Percentiles rank a stretch among this genome's conserved stretches.
Evolutionary conservation across 2,888 invertebrate genomes (phyloP).

Genomic region (Sericinus montela): DNA sequence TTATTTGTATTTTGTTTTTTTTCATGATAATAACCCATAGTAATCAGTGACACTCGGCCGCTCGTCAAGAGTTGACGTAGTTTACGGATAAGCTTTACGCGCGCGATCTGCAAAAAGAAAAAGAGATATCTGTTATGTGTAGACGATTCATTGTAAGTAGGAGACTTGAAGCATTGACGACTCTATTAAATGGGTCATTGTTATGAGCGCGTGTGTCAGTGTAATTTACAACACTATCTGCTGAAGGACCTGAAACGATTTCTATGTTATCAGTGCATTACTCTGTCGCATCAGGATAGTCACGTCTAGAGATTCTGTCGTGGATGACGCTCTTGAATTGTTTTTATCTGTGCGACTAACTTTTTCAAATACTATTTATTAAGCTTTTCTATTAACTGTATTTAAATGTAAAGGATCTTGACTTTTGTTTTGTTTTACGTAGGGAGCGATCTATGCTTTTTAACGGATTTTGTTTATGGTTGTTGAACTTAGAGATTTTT

Average conservation of each 20-base stretch:
- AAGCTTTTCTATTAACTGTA: too few relatives aligned
- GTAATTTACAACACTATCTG: slow-evolving; percentile 10
- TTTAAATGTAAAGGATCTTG: too few relatives aligned
- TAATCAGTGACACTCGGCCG: slow-evolving; percentile 52
- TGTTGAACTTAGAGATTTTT: too few relatives aligned
- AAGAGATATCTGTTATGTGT: slow-evolving; percentile 5
- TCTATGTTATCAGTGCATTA: slow-evolving; percentile 10
- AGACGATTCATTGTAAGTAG: slow-evolving; percentile 10
- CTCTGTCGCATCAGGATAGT: slow-evolving; percentile 1
- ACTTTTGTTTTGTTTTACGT: too few relatives aligned
- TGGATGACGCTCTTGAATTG: slow-evolving; percentile 3
- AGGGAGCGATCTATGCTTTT: too few relatives aligned
- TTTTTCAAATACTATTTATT: too few relatives aligned
- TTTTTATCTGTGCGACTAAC: background rate
- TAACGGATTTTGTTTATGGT: too few relatives aligned
- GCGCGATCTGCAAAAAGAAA: background rate
- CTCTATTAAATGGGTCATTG: slow-evolving; percentile 12
- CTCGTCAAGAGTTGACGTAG: slow-evolving; percentile 45
- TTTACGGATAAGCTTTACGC: background rate
- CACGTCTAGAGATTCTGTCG: slow-evolving; percentile 1
- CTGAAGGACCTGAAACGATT: slow-evolving; percentile 11
- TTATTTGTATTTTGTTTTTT: slow-evolving; percentile 57
- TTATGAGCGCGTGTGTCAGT: slow-evolving; percentile 13
- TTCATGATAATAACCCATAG: slow-evolving; percentile 48
- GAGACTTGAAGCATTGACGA: background rate